These are phyloP conservation scores for Dendroctonus valens DNA, from an alignment of 1,140 invertebrate genomes.

Conservation along the genomic window DNA sequence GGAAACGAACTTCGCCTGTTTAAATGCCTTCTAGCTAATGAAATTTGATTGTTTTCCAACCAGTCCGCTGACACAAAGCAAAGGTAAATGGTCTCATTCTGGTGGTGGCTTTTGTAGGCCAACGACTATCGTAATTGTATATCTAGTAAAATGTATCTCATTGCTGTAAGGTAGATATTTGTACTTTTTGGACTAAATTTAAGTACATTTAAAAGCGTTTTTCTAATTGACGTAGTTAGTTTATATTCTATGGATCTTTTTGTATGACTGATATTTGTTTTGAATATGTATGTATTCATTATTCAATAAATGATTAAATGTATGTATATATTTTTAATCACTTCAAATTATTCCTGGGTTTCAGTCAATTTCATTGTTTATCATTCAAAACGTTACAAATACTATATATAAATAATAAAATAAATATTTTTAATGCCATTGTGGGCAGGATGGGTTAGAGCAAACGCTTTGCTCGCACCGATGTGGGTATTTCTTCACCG, in stretches of 20 bases:
- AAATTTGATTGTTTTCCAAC: neutral
- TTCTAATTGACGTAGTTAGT: neutral
- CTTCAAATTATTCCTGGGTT: too few species aligned
- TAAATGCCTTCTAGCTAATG: slow-evolving; percentile 3
- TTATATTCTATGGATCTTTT: slow-evolving; percentile 18
- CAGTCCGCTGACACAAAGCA: neutral
- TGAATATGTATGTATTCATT: neutral
- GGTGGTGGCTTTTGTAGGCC: neutral
- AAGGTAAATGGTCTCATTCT: slow-evolving; percentile 1
- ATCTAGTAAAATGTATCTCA: slow-evolving; percentile 17
- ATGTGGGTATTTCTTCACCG: neutral
- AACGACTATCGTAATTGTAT: neutral
- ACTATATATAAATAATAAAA: neutral
- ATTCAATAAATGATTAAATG: neutral
- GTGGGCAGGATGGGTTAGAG: slow-evolving; percentile 6
- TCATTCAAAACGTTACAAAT: neutral
- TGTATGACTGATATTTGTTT: slow-evolving; percentile 27
- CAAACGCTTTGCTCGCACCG: neutral
- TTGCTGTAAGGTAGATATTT: slow-evolving; percentile 24
- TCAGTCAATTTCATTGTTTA: too few species aligned
- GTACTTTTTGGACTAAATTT: slow-evolving; percentile 20
- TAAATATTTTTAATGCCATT: neutral
- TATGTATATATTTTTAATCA: too few species aligned
- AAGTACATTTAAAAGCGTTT: neutral
- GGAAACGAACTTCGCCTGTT: neutral